phyloP scores from a whole-genome alignment of 2,113 vertebrate species.

The Beaufortia kweichowensis region DNA sequence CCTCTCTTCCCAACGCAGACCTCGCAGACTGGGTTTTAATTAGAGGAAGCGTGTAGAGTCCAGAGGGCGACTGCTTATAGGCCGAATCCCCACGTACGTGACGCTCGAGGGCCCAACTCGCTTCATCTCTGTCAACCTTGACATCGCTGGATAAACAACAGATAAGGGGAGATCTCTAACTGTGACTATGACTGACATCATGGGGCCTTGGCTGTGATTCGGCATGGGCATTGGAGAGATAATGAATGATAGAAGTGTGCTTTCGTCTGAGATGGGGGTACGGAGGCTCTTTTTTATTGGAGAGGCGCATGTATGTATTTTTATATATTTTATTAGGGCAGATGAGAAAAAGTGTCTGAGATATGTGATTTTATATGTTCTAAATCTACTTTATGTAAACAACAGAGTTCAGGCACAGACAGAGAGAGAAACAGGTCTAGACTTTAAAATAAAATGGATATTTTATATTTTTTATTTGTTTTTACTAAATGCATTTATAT shows the following conservation, averaged over 20 bases:
- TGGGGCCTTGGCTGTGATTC: not conserved
- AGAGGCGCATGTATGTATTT: not conserved
- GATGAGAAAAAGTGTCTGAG: not conserved
- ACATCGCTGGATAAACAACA: constrained; percentile 8
- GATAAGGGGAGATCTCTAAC: constrained; percentile 35
- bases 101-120: not conserved
- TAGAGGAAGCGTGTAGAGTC: constrained; percentile 20
- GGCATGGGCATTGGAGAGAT: not conserved
- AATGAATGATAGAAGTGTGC: constrained; percentile 25
- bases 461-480: no score
- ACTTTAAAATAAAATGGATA: no score
- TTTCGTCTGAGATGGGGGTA: not conserved
- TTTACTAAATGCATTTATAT: no score
- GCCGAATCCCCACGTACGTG: not conserved
- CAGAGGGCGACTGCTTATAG: constrained; percentile 24
- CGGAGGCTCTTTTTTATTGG: not conserved
- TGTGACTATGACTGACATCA: constrained; percentile 36
- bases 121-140: constrained; percentile 22
- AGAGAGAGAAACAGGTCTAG: no score
- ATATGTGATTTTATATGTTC: no score
- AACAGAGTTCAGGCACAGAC: no score
- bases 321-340: not conserved
- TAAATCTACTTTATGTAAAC: no score
- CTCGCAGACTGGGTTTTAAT: constrained; percentile 16
- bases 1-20: constrained; percentile 10